Evolutionary conservation across 2,113 vertebrate species (phyloP).

Genomic region (Nothocercus nigrocapillus): DNA sequence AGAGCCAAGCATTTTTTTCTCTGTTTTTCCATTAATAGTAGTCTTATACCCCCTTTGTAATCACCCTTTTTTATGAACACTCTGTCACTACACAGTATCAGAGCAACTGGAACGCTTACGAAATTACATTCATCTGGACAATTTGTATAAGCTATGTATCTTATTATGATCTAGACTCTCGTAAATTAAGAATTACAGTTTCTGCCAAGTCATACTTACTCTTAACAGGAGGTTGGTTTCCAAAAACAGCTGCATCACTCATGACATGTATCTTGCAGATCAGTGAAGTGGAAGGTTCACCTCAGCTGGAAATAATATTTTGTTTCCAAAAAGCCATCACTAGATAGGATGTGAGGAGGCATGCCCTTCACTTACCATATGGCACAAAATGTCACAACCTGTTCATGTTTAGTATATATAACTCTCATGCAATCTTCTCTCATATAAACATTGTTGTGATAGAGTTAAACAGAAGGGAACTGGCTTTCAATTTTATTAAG

Average conservation of each 20-base stretch:
- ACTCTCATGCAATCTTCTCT: not conserved
- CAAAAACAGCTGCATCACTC: conserved; percentile 2
- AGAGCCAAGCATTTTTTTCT: not conserved
- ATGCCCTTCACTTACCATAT: conserved; percentile 40
- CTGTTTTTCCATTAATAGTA: not conserved
- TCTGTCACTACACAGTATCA: not conserved
- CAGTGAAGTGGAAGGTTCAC: conserved; percentile 46
- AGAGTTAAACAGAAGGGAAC: not conserved
- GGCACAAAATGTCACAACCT: conserved; percentile 45
- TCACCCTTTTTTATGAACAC: not conserved
- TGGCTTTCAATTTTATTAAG: not conserved
- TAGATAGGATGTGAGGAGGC: conserved; percentile 16
- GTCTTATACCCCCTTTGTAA: not conserved
- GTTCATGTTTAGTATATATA: not conserved
- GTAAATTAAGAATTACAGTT: not conserved
- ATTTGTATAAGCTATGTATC: not conserved
- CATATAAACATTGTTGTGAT: not conserved
- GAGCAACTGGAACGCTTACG: not conserved
- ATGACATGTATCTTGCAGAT: not conserved
- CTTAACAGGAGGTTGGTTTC: not conserved
- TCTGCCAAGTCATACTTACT: not conserved
- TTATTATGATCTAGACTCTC: not conserved
- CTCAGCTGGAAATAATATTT: conserved; percentile 49
- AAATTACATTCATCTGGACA: not conserved
- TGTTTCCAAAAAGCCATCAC: conserved; percentile 18